A percentile compares a stretch with the other conserved stretches of the same genome.
Evolutionary conservation across 2,113 vertebrate species (phyloP).

Genomic region (Acanthisitta chloris): DNA sequence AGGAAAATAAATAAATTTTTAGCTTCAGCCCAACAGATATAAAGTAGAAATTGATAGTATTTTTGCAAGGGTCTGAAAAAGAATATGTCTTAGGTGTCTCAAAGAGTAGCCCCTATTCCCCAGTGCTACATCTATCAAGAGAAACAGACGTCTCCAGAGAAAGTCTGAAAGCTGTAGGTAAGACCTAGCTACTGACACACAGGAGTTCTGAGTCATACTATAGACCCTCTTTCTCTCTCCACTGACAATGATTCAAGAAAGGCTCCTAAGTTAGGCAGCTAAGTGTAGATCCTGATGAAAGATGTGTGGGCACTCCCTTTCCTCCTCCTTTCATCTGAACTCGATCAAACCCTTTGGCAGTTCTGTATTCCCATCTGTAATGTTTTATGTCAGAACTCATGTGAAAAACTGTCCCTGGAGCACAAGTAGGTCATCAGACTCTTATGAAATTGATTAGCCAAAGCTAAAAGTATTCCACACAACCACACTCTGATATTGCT

Average conservation of each 20-base stretch:
- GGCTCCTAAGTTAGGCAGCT: neutral
- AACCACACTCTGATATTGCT: neutral
- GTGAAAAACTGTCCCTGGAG: neutral
- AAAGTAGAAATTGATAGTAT: neutral
- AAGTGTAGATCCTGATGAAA: neutral
- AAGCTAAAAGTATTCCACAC: neutral
- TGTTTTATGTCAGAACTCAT: neutral
- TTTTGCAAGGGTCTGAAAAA: neutral
- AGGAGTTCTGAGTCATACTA: neutral
- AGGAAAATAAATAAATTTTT: neutral
- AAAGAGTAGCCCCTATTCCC: neutral
- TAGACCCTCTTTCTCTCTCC: neutral
- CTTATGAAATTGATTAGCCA: neutral
- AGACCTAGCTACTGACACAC: neutral
- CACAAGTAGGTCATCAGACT: neutral
- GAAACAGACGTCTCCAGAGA: neutral
- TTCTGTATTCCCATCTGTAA: neutral
- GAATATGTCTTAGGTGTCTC: neutral
- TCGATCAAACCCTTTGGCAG: neutral
- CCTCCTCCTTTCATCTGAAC: neutral
- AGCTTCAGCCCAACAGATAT: neutral
- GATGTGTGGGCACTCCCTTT: neutral
- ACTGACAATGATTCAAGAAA: neutral
- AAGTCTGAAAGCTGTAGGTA: neutral
- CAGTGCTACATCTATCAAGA: neutral